Base-by-base conservation (phyloP, 2,113 vertebrate genomes). In the Notarius lentiginosus region DNA sequence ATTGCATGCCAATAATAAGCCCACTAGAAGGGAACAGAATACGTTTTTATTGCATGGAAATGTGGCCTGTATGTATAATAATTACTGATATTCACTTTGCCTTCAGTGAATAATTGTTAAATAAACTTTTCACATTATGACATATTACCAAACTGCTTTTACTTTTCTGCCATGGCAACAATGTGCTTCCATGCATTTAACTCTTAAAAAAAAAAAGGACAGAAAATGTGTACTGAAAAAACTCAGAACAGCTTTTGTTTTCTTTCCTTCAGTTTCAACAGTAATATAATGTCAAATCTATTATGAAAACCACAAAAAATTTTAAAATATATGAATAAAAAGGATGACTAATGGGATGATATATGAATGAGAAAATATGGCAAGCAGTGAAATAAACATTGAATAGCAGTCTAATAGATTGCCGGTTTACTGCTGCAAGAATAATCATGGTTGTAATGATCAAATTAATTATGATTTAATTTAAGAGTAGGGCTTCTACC, bases 371-470 rank as follows among this genome's bases (percentile, higher is more conserved):
- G 76, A 79, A 79, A 53, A 79, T 34, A 34, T 27, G 24, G 24
- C 53, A 18, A 58, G 76, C 53, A 9, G n/a, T 30, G 76, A 56
- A 55, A 30, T 79, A 56, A 56, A 56, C 53, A 20, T 58, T 7
- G 58, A 79, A 58, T 34, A 79, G 55, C 77, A 30, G n/a, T 18
- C 77, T 58, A 20, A 55, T 56, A 53, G 30, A 30, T 79, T 79
- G 53, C 15, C 8, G 15, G n/a, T 18, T 6, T 30, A 79, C 20
- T 58, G 77, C 77, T 58, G 53, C 27, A 10, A 58, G 77, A 34
- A 79, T 58, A 79, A 79, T 79, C 53, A 18, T 34, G 55, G 12
- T 20, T 58, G 27, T 79, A 58, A 79, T 79, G 77, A 79, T 79
- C n/a, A 1, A 53, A 58, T 79, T 79, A 58, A 79, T 79, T 55